A percentile compares a stretch with the other conserved stretches of the same genome.
These are phyloP conservation scores for Rhinolophus sinicus DNA, from an alignment of 2,113 vertebrate species.

Conservation along the genomic window DNA sequence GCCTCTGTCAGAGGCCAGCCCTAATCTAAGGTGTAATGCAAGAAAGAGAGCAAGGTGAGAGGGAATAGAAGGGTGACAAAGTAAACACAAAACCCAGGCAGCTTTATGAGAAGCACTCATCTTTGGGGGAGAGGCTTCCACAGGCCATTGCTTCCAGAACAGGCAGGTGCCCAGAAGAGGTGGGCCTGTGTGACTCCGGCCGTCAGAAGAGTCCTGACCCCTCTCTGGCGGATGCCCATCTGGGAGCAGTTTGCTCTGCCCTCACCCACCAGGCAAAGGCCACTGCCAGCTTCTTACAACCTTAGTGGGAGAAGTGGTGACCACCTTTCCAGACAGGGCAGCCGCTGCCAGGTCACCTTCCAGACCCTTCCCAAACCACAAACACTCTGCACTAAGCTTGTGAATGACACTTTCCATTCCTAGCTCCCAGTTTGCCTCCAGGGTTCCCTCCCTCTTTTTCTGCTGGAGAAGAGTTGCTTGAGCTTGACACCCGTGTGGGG, in stretches of 20 bases:
- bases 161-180: background rate
- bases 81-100: no score
- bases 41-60: background rate
- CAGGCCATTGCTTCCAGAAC: background rate
- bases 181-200: background rate
- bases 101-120: background rate
- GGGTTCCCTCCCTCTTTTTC: background rate
- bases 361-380: background rate
- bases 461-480: background rate
- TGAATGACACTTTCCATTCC: background rate
- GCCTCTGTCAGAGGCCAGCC: background rate
- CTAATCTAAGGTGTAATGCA: no score
- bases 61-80: background rate
- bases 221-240: background rate
- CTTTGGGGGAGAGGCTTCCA: background rate
- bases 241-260: background rate
- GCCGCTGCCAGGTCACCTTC: background rate
- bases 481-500: background rate
- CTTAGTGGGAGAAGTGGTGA: background rate
- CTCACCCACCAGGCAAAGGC: background rate
- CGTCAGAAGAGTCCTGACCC: no score
- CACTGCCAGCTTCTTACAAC: background rate
- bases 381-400: background rate
- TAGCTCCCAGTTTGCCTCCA: accelerated
- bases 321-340: background rate